Conservation (phyloP, 2,797 vertebrate species). For the Scomberomorus guttatus region DNA sequence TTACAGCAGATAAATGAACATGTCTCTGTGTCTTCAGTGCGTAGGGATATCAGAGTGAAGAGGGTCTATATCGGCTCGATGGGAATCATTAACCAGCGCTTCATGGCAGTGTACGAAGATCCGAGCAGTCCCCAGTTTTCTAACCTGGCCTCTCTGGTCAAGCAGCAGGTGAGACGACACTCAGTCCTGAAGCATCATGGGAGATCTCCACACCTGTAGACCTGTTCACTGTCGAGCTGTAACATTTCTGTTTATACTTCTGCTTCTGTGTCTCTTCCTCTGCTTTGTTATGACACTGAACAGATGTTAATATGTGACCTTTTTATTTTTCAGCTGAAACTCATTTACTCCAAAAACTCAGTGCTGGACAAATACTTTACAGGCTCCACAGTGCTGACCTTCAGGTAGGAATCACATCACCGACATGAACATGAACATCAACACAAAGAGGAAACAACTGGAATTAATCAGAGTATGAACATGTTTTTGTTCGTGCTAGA, state of each 20-base stretch:
- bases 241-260: background rate
- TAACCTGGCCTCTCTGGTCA: slow-evolving; percentile 85
- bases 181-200: slow-evolving; percentile 13
- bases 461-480: too few relatives aligned
- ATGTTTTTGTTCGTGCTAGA: too few relatives aligned
- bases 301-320: background rate
- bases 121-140: slow-evolving; percentile 82
- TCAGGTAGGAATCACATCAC: slow-evolving; percentile 86
- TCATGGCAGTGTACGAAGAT: slow-evolving; percentile 87
- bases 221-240: too few relatives aligned
- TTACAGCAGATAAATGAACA: too few relatives aligned
- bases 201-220: background rate
- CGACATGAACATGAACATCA: too few relatives aligned
- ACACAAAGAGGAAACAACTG: too few relatives aligned
- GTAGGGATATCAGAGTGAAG: slow-evolving; percentile 54
- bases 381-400: slow-evolving; percentile 87
- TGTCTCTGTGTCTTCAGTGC: slow-evolving; percentile 76
- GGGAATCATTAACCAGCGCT: slow-evolving; percentile 82
- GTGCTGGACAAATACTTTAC: slow-evolving; percentile 85
- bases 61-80: slow-evolving; percentile 90
- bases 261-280: background rate
- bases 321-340: slow-evolving; percentile 85
- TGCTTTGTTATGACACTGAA: too few relatives aligned
- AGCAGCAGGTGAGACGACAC: slow-evolving; percentile 81
- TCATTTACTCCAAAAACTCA: slow-evolving; percentile 81